A percentile compares a stretch with the other conserved stretches of the same genome.
phyloP scores from a whole-genome alignment of 2,797 vertebrate genomes.

The Myoxocephalus aenaeus region DNA sequence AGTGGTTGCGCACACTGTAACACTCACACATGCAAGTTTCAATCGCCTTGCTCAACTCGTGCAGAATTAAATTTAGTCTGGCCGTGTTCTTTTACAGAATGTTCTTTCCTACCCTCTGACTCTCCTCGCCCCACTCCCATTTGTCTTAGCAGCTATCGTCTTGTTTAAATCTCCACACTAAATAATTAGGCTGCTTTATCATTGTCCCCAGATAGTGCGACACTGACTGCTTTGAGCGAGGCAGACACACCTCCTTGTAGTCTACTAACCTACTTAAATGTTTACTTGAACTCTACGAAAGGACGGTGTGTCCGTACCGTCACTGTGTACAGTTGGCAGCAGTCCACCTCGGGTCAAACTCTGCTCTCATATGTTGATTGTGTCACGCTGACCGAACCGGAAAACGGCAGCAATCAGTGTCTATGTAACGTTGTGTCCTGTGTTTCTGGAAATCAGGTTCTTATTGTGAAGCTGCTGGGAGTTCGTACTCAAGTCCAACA shows the following conservation, averaged over 20 bases:
- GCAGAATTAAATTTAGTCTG: neutral
- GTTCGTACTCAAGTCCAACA: slow-evolving; percentile 4
- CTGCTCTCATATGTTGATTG: neutral
- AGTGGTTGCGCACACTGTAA: neutral
- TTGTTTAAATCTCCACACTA: neutral
- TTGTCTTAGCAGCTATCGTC: neutral
- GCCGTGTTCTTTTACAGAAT: neutral
- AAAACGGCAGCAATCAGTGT: neutral
- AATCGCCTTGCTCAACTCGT: neutral
- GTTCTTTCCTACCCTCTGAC: neutral
- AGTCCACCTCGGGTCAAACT: neutral
- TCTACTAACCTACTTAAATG: slow-evolving; percentile 53
- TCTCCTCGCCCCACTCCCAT: neutral
- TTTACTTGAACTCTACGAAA: slow-evolving; percentile 36
- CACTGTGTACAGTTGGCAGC: neutral
- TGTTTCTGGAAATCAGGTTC: slow-evolving; percentile 6
- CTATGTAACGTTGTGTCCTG: slow-evolving; percentile 3
- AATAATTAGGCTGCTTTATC: slow-evolving; percentile 6
- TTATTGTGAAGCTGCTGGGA: slow-evolving; percentile 5
- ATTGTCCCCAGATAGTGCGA: neutral
- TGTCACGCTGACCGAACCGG: neutral
- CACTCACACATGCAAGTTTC: neutral
- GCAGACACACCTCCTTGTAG: slow-evolving; percentile 12
- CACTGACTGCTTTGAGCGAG: neutral
- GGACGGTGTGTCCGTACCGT: neutral